These are phyloP conservation scores for Turritopsis dohrnii DNA, from an alignment of 30 jellyfish, hydroid and myxozoan species.

Conservation along the genomic window DNA sequence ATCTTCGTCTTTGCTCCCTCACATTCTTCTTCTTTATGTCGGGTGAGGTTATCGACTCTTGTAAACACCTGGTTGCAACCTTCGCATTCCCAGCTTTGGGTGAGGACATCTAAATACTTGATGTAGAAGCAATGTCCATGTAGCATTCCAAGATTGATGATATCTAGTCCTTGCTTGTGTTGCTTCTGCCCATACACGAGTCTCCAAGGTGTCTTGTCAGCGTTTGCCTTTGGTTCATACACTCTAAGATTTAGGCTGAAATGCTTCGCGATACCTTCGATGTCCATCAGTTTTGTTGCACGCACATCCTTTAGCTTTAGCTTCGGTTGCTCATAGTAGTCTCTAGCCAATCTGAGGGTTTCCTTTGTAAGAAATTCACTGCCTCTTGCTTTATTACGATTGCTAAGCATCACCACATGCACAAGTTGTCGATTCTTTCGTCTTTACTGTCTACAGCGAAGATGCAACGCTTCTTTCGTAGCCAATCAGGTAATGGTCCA, in stretches of 20 bases:
- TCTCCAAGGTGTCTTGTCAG: slow-evolving; percentile 11
- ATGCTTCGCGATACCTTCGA: slow-evolving; percentile 4
- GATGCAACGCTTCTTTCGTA: slow-evolving; percentile 2
- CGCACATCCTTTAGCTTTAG: slow-evolving; percentile 13
- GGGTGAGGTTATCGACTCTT: neutral
- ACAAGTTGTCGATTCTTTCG: slow-evolving; percentile 6
- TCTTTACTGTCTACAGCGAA: slow-evolving; percentile 11
- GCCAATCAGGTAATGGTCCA: slow-evolving; percentile 29
- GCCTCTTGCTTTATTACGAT: neutral
- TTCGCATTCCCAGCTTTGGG: slow-evolving; percentile 5
- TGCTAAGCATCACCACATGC: slow-evolving; percentile 27
- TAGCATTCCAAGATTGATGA: neutral
- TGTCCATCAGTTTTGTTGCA: slow-evolving; percentile 8
- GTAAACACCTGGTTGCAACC: neutral
- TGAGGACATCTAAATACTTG: neutral
- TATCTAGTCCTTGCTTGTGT: neutral
- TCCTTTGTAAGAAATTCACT: neutral
- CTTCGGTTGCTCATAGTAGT: neutral
- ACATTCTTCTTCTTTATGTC: neutral
- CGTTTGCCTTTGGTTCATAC: neutral
- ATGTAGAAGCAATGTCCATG: slow-evolving; percentile 2
- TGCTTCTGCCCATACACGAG: slow-evolving; percentile 4
- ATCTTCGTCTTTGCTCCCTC: neutral
- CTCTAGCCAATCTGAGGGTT: slow-evolving; percentile 7
- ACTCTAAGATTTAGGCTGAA: slow-evolving; percentile 1